A percentile compares a stretch with the other conserved stretches of the same genome.
phyloP scores from a whole-genome alignment of 2,797 vertebrate species.

The Rhabdomys pumilio region DNA sequence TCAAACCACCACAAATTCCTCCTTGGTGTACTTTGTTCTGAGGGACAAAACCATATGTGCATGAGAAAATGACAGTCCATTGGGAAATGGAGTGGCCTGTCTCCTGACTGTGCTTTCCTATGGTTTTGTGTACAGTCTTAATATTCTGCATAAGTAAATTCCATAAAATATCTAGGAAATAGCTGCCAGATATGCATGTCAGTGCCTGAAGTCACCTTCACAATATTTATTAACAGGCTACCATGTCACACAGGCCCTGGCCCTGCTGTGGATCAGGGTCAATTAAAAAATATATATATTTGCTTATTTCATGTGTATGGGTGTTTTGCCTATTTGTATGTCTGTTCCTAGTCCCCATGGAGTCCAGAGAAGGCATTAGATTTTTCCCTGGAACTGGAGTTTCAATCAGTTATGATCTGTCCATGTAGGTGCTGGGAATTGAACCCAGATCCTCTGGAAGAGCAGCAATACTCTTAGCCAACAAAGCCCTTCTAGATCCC shows the following conservation, averaged over 20 bases:
- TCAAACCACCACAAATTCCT: background rate
- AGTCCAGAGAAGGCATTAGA: background rate
- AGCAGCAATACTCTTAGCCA: background rate
- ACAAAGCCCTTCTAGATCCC: background rate
- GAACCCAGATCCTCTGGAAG: background rate
- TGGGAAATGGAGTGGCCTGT: background rate
- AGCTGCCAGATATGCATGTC: background rate
- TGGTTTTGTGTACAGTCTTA: background rate
- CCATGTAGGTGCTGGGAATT: background rate
- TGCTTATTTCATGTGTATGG: background rate
- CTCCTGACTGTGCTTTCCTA: background rate
- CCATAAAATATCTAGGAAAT: slow-evolving; percentile 38
- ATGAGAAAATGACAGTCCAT: background rate
- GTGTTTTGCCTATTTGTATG: background rate
- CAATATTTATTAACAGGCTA: background rate
- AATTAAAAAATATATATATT: background rate
- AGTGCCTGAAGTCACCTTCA: background rate
- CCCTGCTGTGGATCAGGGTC: background rate
- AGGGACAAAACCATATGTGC: background rate
- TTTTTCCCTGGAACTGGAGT: background rate
- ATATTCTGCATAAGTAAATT: slow-evolving; percentile 14
- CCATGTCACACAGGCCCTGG: background rate
- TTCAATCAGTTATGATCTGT: background rate
- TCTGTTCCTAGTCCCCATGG: background rate
- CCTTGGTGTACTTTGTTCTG: background rate